Base-by-base conservation (phyloP, 2,113 vertebrate genomes). In the Engraulis encrasicolus region DNA sequence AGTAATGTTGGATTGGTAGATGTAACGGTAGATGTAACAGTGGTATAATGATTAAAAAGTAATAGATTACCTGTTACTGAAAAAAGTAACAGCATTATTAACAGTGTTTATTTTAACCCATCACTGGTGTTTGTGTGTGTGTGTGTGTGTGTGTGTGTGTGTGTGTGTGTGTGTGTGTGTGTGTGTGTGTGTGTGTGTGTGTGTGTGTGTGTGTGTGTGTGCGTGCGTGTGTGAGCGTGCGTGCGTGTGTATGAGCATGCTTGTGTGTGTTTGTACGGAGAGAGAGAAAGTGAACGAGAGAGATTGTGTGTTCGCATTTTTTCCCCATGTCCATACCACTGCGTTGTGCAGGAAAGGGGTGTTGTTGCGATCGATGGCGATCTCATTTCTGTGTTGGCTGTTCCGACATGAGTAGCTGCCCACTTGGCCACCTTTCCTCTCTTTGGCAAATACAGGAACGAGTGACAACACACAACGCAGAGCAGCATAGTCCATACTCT, bases 241-340 rank as follows among this genome's bases (percentile, higher is more conserved):
- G 77, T 14, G 6, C 9, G 4, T 71, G 49, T 81, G 61, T 66
- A 49, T 77, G 71, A 19, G 50, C 78, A 84, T 82, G 82, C 79
- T 77, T 83, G 80, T 71, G 78, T 58, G 48, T 78, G 77, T 81
- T 48, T 78, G 84, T n/a, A n/a, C n/a, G n/a, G n/a, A n/a, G n/a
- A n/a, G n/a, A n/a, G n/a, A n/a, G n/a, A n/a, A n/a, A n/a, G n/a
- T n/a, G n/a, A n/a, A n/a, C n/a, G n/a, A n/a, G n/a, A n/a, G n/a
- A n/a, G n/a, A n/a, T n/a, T n/a, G n/a, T n/a, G n/a, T n/a, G n/a
- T n/a, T n/a, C n/a, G n/a, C n/a, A n/a, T n/a, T n/a, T n/a, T n/a
- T n/a, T n/a, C n/a, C n/a, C 58, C n/a, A 50, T 50, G 49, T 52
- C 15, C 38, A 37, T 11, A 49, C 18, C 19, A 31, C 15, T 36